These are phyloP conservation scores for Agrotis puta DNA, from an alignment of 2,888 invertebrate species.

Conservation along the genomic window DNA sequence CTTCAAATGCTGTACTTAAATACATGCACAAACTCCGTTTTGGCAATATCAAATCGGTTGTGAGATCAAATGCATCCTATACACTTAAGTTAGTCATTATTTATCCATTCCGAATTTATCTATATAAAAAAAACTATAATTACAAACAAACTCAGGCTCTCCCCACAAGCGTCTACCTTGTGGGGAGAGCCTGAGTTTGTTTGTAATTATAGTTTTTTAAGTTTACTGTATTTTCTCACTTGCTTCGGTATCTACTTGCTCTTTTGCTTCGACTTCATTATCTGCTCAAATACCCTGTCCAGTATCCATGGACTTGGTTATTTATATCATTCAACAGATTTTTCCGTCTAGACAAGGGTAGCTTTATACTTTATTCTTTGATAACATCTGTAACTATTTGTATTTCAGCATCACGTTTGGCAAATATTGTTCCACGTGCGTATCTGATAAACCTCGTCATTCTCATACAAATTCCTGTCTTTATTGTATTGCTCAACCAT, in stretches of 20 bases:
- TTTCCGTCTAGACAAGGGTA: neutral
- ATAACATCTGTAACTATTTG: slow-evolving; percentile 6
- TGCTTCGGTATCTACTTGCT: too few relatives aligned
- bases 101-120: too few relatives aligned
- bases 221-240: too few relatives aligned
- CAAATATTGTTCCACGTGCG: slow-evolving; percentile 46
- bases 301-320: neutral
- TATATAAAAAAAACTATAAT: too few relatives aligned
- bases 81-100: too few relatives aligned
- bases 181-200: too few relatives aligned
- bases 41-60: neutral
- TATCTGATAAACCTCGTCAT: slow-evolving; percentile 7
- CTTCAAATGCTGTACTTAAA: too few relatives aligned
- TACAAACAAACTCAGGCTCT: too few relatives aligned
- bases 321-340: slow-evolving; percentile 3
- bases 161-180: too few relatives aligned
- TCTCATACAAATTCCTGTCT: slow-evolving; percentile 14
- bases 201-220: too few relatives aligned
- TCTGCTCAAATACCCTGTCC: neutral
- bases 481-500: slow-evolving; percentile 30
- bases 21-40: neutral
- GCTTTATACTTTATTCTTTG: slow-evolving; percentile 7
- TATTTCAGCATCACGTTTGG: slow-evolving; percentile 37
- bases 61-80: neutral
- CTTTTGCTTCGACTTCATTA: too few relatives aligned